These are phyloP conservation scores for Ischnura elegans DNA, from an alignment of 2,888 invertebrate species.

Conservation along the genomic window DNA sequence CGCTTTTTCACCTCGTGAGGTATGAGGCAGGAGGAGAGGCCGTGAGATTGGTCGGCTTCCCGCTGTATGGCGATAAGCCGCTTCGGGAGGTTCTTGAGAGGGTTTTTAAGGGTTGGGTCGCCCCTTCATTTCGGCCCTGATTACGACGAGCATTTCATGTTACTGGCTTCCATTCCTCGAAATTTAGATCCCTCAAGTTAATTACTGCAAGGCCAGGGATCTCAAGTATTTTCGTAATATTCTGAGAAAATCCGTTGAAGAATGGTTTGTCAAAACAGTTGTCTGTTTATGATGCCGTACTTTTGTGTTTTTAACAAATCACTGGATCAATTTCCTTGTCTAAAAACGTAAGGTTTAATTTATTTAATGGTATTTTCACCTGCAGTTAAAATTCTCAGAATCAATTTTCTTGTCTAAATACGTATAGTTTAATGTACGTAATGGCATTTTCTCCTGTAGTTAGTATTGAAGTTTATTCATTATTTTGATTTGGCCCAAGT, in stretches of 20 bases:
- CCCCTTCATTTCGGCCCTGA: neutral
- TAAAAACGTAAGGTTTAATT: too few species aligned
- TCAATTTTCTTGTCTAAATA: too few species aligned
- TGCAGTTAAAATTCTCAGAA: neutral
- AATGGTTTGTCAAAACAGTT: neutral
- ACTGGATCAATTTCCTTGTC: too few species aligned
- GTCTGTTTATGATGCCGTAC: too few species aligned
- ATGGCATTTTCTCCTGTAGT: too few species aligned
- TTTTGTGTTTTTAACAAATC: too few species aligned
- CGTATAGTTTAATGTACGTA: too few species aligned
- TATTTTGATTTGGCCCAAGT: too few species aligned
- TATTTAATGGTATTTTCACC: neutral
- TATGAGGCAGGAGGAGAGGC: neutral
- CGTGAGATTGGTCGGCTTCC: neutral
- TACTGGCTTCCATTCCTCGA: neutral
- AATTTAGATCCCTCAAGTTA: neutral
- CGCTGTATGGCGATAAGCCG: constrained; percentile 1
- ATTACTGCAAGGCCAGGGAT: neutral
- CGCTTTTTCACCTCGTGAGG: neutral
- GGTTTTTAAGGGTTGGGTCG: neutral
- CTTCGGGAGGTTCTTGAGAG: neutral
- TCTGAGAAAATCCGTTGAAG: neutral
- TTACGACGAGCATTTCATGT: neutral
- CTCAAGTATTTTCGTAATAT: neutral
- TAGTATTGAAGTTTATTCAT: too few species aligned